Conservation (phyloP, 2,797 vertebrate species). For the Anguilla obscura region DNA sequence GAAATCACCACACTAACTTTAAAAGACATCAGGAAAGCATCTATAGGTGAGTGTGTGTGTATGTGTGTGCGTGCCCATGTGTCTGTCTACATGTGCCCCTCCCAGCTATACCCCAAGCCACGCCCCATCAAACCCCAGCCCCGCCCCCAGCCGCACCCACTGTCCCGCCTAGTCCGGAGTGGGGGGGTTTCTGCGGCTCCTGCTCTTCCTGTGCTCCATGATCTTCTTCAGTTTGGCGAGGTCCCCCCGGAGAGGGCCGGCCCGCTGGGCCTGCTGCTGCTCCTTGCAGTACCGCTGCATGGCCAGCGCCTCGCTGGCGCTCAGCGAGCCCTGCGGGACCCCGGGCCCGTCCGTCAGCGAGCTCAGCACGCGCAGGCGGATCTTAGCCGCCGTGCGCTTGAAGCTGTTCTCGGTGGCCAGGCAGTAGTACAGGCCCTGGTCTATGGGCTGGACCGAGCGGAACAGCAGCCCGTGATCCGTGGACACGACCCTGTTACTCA, state of each 20-base stretch:
- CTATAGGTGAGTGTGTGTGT: conserved; percentile 11
- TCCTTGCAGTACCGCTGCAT: conserved; percentile 96
- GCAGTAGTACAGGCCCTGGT: conserved; percentile 94
- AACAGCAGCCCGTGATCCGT: conserved; percentile 93
- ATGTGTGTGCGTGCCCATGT: conserved; percentile 1
- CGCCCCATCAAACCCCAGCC: not conserved
- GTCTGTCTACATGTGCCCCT: not conserved
- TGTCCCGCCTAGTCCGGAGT: conserved; percentile 71
- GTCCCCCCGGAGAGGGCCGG: conserved; percentile 80
- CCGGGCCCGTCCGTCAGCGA: conserved; percentile 87
- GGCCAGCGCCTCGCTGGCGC: conserved; percentile 86
- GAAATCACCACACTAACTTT: conserved; percentile 22
- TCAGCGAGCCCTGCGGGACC: conserved; percentile 81
- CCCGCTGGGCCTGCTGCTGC: conserved; percentile 78
- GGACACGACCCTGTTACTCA: conserved; percentile 86
- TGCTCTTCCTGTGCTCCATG: conserved; percentile 90
- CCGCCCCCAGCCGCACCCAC: not conserved
- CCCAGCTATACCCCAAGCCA: not conserved
- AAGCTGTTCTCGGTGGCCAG: conserved; percentile 92
- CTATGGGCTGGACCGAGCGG: conserved; percentile 83
- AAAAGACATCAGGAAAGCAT: conserved; percentile 44
- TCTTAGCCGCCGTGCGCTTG: conserved; percentile 93
- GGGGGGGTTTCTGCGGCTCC: conserved; percentile 88
- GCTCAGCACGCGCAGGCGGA: conserved; percentile 87
- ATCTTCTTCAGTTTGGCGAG: conserved; percentile 92